Conservation (phyloP, 2,113 vertebrate genomes). For the Rana temporaria region DNA sequence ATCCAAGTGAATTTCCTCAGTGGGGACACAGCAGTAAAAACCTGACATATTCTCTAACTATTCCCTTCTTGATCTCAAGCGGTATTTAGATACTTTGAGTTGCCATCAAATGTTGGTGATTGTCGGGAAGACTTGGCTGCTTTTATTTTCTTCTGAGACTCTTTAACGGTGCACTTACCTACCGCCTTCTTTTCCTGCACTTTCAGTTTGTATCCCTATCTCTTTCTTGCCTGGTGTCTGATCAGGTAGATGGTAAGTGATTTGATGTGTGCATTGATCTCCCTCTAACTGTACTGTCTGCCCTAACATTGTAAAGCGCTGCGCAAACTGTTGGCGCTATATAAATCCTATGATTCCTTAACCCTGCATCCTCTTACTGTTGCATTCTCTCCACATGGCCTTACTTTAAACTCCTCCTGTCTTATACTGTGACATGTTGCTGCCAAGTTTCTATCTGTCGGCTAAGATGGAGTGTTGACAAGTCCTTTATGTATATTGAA, state of each 20-base stretch:
- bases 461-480: not conserved
- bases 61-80: not conserved
- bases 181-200: conserved; percentile 57
- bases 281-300: not conserved
- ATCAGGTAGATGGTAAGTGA: conserved; percentile 67
- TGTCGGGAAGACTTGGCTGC: too few species aligned
- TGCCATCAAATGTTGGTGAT: not conserved
- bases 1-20: not conserved
- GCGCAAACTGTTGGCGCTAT: too few species aligned
- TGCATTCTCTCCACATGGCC: not conserved
- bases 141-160: not conserved
- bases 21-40: not conserved
- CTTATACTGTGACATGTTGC: not conserved
- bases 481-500: not conserved
- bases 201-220: conserved; percentile 60
- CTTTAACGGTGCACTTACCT: conserved; percentile 16
- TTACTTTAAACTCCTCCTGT: not conserved
- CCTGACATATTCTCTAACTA: not conserved
- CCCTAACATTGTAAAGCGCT: too few species aligned
- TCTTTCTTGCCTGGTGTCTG: conserved; percentile 72
- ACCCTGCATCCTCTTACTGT: not conserved
- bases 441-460: not conserved
- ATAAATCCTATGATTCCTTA: not conserved
- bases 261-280: conserved; percentile 35
- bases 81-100: not conserved